Conservation (phyloP, 2,888 invertebrate genomes). For the Asteroscopus sphinx region DNA sequence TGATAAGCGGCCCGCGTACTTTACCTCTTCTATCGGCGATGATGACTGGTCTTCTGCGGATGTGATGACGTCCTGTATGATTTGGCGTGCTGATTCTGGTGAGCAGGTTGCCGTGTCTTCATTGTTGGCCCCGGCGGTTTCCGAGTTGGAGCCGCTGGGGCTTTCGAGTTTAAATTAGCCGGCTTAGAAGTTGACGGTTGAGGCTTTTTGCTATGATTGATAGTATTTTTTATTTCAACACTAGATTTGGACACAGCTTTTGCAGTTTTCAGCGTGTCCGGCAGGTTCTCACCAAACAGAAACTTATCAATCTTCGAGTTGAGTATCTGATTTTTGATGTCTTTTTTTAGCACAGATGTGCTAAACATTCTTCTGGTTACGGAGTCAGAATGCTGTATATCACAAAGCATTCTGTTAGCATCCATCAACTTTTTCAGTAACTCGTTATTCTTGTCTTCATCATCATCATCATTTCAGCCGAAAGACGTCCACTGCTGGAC, state of each 20-base stretch:
- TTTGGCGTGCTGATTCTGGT: neutral
- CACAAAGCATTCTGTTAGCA: neutral
- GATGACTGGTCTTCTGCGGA: too few relatives aligned
- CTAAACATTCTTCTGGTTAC: constrained; percentile 3
- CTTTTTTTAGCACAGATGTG: constrained; percentile 3
- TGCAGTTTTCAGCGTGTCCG: neutral
- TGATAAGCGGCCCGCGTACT: neutral
- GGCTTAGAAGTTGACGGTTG: neutral
- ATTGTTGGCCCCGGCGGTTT: neutral
- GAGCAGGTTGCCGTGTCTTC: neutral
- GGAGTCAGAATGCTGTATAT: constrained; percentile 2
- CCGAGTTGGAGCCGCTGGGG: neutral
- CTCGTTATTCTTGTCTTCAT: neutral
- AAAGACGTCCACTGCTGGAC: too few relatives aligned
- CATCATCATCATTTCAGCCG: too few relatives aligned
- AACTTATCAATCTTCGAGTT: neutral
- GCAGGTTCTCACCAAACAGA: neutral
- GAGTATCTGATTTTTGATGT: neutral
- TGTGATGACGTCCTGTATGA: too few relatives aligned
- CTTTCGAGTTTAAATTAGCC: constrained; percentile 4
- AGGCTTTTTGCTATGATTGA: neutral
- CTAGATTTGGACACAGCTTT: neutral
- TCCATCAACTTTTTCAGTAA: neutral
- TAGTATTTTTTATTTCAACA: neutral
- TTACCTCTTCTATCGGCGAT: neutral